Conservation (phyloP, 2,888 invertebrate genomes). For the Trisateles emortualis region DNA sequence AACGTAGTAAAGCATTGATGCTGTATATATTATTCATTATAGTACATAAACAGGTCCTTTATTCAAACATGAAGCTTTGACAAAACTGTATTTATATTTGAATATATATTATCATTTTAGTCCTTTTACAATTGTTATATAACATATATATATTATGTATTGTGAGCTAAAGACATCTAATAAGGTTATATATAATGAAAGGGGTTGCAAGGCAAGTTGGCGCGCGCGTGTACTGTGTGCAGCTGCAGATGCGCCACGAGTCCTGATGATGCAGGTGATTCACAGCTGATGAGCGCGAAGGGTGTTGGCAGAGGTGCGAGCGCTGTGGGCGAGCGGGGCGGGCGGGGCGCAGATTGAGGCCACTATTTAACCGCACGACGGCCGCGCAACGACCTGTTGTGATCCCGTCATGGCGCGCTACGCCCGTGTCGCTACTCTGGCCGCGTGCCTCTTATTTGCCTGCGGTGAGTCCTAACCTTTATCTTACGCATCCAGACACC, state of each 20-base stretch:
- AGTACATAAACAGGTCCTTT: too few species aligned
- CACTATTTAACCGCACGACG: constrained; percentile 85
- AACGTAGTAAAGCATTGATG: too few species aligned
- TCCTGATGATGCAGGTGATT: constrained; percentile 70
- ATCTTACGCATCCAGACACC: constrained; percentile 79
- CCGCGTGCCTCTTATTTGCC: constrained; percentile 85
- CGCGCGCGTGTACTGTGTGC: neutral
- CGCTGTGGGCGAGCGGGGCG: constrained; percentile 85
- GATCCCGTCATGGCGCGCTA: constrained; percentile 87
- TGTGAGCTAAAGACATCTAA: constrained; percentile 19
- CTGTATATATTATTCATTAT: too few species aligned
- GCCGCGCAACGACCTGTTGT: constrained; percentile 87
- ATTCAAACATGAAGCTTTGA: too few species aligned
- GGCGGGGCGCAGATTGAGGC: constrained; percentile 85
- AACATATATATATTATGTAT: constrained; percentile 24
- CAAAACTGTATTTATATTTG: neutral
- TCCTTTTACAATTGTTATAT: constrained; percentile 36
- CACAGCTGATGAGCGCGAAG: constrained; percentile 81
- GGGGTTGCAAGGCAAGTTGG: neutral
- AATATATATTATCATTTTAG: constrained; percentile 16
- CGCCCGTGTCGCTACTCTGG: constrained; percentile 86
- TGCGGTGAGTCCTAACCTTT: constrained; percentile 87
- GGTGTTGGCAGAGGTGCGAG: constrained; percentile 81
- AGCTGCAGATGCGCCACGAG: constrained; percentile 40
- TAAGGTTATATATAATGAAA: constrained; percentile 17